Base-by-base conservation (phyloP, 2,888 invertebrate genomes). In the Pedicia rivosa region DNA sequence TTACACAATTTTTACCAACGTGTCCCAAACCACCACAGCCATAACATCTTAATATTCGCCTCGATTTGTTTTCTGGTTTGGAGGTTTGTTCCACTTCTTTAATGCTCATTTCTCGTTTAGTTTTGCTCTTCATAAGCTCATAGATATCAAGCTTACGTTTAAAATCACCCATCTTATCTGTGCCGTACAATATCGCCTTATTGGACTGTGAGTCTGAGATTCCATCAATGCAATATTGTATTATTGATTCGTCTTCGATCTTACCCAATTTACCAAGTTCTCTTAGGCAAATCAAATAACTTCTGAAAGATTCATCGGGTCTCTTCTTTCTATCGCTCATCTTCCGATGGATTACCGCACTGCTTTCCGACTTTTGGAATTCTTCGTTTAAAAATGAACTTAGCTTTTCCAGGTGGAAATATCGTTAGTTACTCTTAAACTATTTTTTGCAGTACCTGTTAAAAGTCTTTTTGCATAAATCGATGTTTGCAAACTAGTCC, bases 181-280 rank as follows among this genome's bases (percentile, higher is more conserved):
- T 45, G 10, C 46, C 47, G 31, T 48, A 50, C 6, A 50, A 35
- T 15, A 47, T 35, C 4, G 43, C 38, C 41, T 50, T 48, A 30
- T 47, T 44, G 14, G 31, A 12, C n/a, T 34, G 15, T 14, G 45
- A 43, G 35, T 50, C 51, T 3, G 36, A 37, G 15, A 53, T 46
- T 5, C 48, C 50, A 38, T 50, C 47, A 9, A 52, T 46, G 6
- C 50, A 43, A 37, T 50, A 52, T 25, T 49, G 43, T 12, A 52
- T 49, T 12, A 53, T 13, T 10, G 42, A 43, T 26, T 46, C 47
- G 22, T 41, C 37, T 30, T 50, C 48, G 5, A 52, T 43, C 9
- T 42, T 42, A 1, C 41, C 48, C 28, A 47, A 41, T 36, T 43
- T 46, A 13, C 44, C 49, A 19, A 53, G 44, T 44, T 52, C 41